Conservation (phyloP, 1,140 invertebrate species). For the Tribolium castaneum region DNA sequence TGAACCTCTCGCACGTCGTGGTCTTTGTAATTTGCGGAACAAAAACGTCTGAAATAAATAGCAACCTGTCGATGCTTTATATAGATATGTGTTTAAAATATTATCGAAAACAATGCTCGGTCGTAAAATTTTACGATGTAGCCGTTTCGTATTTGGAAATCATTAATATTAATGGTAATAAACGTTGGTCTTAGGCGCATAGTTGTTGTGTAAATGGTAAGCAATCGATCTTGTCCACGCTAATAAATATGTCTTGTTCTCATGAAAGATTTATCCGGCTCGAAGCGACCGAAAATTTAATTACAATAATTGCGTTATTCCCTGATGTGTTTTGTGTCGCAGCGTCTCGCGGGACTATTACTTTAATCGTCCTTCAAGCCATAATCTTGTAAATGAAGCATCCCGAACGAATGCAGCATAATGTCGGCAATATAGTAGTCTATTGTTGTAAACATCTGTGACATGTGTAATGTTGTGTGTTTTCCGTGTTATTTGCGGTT, state of each 20-base stretch:
- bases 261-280: conserved; percentile 20
- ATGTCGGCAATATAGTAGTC: conserved; percentile 23
- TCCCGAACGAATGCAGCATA: conserved; percentile 15
- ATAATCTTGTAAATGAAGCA: conserved; percentile 21
- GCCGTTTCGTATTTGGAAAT: conserved; percentile 42
- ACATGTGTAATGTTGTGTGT: conserved; percentile 43
- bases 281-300: conserved; percentile 1
- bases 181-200: neutral
- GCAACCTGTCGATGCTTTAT: conserved; percentile 27
- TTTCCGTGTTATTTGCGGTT: conserved; percentile 41
- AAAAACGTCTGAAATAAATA: conserved; percentile 20
- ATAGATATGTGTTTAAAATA: conserved; percentile 47
- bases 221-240: conserved; percentile 18
- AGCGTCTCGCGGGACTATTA: neutral
- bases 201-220: conserved; percentile 8
- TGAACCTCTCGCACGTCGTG: neutral
- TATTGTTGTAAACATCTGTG: conserved; percentile 40
- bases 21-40: conserved; percentile 22
- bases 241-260: conserved; percentile 33
- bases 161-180: conserved; percentile 42
- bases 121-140: conserved; percentile 46
- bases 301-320: conserved; percentile 15
- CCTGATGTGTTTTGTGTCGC: neutral
- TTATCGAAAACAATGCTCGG: conserved; percentile 41
- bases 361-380: neutral